These are phyloP conservation scores for Recurvirostra avosetta DNA, from an alignment of 2,113 vertebrate species.

Conservation along the genomic window DNA sequence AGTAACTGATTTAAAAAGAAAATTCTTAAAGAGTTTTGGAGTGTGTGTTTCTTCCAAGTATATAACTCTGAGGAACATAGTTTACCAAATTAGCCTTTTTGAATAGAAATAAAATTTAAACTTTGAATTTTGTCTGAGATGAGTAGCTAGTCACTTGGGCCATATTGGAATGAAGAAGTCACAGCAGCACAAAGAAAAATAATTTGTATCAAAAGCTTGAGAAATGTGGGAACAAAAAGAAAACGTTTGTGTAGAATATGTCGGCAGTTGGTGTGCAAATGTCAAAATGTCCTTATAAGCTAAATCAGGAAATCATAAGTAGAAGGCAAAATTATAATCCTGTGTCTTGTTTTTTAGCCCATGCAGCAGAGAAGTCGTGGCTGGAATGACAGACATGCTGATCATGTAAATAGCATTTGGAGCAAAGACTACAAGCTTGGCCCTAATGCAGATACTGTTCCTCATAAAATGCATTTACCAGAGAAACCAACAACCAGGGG, in stretches of 20 bases:
- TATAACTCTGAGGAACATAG: neutral
- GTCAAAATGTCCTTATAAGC: neutral
- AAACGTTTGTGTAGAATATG: neutral
- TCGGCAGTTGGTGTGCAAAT: neutral
- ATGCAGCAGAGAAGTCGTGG: conserved; percentile 72
- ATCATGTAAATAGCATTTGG: conserved; percentile 78
- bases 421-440: conserved; percentile 68
- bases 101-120: neutral
- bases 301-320: neutral
- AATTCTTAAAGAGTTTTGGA: neutral
- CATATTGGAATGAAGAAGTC: neutral
- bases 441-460: neutral
- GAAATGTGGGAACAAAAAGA: neutral
- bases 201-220: neutral
- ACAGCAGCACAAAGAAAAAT: neutral
- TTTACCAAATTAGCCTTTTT: neutral
- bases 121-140: neutral
- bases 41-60: neutral
- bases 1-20: neutral
- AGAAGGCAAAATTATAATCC: neutral
- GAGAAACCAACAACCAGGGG: conserved; percentile 75
- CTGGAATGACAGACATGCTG: conserved; percentile 70
- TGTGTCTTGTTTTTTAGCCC: conserved; percentile 29
- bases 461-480: neutral
- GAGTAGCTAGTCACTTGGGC: neutral